Evolutionary conservation across 2,888 invertebrate species (phyloP).

Genomic region (Tolmerus cingulatus): DNA sequence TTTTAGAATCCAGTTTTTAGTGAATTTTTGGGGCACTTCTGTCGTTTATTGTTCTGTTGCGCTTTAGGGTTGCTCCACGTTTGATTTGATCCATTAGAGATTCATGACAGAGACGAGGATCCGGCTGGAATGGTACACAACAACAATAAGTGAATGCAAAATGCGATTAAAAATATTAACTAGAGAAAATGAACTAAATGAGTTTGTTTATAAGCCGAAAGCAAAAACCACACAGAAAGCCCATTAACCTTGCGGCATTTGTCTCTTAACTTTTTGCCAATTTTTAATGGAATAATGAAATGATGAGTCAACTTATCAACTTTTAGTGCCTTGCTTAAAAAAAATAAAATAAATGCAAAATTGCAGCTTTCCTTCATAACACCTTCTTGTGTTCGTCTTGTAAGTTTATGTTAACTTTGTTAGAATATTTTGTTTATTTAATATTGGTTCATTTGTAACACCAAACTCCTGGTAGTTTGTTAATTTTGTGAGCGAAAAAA

Average conservation of each 20-base stretch:
- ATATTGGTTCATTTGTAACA: neutral
- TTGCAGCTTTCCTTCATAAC: neutral
- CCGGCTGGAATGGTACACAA: conserved; percentile 67
- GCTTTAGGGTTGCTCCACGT: conserved; percentile 81
- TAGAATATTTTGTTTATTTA: neutral
- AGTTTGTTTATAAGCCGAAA: neutral
- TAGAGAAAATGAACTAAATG: neutral
- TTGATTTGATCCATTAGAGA: conserved; percentile 95
- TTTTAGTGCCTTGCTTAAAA: neutral
- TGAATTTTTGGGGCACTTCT: conserved; percentile 85
- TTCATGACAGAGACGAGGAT: conserved; percentile 81
- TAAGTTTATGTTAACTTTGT: neutral
- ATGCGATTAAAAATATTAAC: neutral
- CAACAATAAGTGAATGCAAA: neutral
- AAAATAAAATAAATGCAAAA: neutral
- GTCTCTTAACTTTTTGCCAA: neutral
- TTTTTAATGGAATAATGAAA: neutral
- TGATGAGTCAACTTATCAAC: neutral
- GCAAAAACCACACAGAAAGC: neutral
- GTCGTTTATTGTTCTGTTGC: conserved; percentile 73
- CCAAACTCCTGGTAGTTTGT: neutral
- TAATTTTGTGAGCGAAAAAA: neutral
- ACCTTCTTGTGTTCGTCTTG: neutral
- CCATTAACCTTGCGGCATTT: neutral
- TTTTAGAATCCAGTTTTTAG: conserved; percentile 15